Base-by-base conservation (phyloP, 2,797 vertebrate species). In the Sciurus vulgaris region DNA sequence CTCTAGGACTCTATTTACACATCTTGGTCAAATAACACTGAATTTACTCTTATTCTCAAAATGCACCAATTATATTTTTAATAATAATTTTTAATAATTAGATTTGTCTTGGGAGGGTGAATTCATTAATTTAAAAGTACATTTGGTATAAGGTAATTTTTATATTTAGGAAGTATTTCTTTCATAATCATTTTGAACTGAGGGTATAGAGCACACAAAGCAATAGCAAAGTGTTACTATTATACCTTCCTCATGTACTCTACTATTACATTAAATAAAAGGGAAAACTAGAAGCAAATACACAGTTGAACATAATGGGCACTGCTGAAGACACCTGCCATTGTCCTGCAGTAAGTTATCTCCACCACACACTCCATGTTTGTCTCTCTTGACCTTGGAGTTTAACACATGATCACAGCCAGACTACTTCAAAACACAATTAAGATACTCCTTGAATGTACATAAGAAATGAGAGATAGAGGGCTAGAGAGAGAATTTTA, bases 351-450 rank as follows among this genome's bases (percentile, higher is more conserved):
- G 0, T 99, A 99, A 1, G 98, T 99, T 99, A 98, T 99, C 99
- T 41, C 99, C 99, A 12, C 99, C 99, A 93, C 99, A 99, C 88
- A 99, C 99, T 12, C 99, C 99, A 92, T 99, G 99, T 97, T 99
- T 99, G 98, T 99, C 99, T 98, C 99, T 99, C 97, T 98, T 99
- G 86, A 99, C 99, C 98, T 99, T 99, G 1, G 99, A 99, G 98
- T 99, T 99, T 92, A 99, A 98, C 85, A 99, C 98, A 0, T 99
- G 99, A 98, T 99, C 99, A 96, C 99, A 99, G 96, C 99, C 99
- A 78, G 99, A 99, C 99, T 99, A 99, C 99, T 99, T 98, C 70
- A 98, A 96, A 95, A 94, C 51, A 95, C 20, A 94, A 83, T 81
- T 51, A 90, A 35, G 65, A 67, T 33, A 7, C 65, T n/a, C 33